phyloP scores from a whole-genome alignment of 2,797 vertebrate species.

The Parotocinclus haroldoi region DNA sequence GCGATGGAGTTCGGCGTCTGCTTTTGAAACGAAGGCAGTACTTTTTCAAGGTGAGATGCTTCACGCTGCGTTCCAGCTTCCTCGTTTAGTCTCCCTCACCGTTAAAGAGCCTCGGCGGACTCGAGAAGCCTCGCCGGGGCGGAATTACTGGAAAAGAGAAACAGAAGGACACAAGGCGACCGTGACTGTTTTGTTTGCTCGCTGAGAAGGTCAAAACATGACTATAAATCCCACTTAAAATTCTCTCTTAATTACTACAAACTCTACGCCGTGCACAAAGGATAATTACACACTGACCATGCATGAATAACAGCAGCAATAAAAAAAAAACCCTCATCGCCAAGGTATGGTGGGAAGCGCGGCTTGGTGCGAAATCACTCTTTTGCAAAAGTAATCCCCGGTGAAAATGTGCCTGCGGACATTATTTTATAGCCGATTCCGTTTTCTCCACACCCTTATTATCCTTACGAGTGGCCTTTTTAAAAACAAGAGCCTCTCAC shows the following conservation, averaged over 20 bases:
- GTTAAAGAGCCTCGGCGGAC: conserved; percentile 53
- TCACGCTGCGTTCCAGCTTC: no score
- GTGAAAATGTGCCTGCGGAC: background rate
- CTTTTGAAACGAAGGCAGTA: no score
- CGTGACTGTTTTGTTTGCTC: conserved; percentile 13
- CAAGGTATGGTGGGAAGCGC: background rate
- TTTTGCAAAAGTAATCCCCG: background rate
- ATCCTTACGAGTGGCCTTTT: conserved; percentile 4
- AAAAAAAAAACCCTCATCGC: background rate
- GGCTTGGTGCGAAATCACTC: background rate
- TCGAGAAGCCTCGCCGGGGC: conserved; percentile 52
- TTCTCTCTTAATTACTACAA: conserved; percentile 15
- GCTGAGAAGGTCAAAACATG: conserved; percentile 5
- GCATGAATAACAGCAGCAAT: conserved; percentile 18
- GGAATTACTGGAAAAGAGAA: conserved; percentile 67
- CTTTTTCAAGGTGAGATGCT: no score
- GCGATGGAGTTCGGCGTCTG: no score
- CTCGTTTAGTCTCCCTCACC: no score
- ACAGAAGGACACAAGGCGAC: conserved; percentile 48
- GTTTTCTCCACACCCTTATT: conserved; percentile 10
- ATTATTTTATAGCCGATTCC: conserved; percentile 1
- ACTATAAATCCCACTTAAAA: conserved; percentile 23
- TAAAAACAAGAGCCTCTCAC: background rate
- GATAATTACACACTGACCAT: conserved; percentile 24
- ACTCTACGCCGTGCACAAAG: conserved; percentile 10